Evolutionary conservation across 64 coral and sea anemone species (phyloP).

Genomic region (Platygyra sinensis): DNA sequence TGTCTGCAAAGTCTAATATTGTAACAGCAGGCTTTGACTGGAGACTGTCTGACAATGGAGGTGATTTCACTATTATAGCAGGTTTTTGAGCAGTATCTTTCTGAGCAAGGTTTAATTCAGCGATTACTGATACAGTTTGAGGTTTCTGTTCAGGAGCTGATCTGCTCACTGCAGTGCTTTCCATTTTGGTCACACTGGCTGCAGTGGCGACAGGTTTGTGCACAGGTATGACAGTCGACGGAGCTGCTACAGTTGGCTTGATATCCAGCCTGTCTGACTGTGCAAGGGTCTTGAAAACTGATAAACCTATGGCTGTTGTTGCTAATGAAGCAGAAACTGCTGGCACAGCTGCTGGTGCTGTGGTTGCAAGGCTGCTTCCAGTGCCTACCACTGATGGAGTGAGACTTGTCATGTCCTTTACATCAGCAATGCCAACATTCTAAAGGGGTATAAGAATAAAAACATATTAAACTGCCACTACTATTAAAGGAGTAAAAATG

Average conservation of each 20-base stretch:
- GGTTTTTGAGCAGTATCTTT: constrained; percentile 21
- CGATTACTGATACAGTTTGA: constrained; percentile 18
- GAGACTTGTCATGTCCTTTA: background rate
- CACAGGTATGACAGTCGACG: background rate
- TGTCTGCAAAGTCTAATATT: constrained; percentile 90
- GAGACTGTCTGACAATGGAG: constrained; percentile 18
- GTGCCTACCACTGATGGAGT: background rate
- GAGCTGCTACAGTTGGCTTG: background rate
- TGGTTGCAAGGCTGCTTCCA: background rate
- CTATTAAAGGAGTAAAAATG: too few relatives aligned
- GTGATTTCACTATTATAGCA: constrained; percentile 6
- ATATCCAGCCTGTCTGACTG: constrained; percentile 27
- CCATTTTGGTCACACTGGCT: constrained; percentile 60
- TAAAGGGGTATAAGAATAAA: background rate
- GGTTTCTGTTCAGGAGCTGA: constrained; percentile 20
- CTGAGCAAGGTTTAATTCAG: constrained; percentile 26
- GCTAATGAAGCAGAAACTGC: background rate
- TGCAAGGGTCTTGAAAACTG: constrained; percentile 17
- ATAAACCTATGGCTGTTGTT: constrained; percentile 13
- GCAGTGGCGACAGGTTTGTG: constrained; percentile 58
- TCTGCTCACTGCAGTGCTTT: constrained; percentile 51
- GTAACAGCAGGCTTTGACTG: constrained; percentile 72
- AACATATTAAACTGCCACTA: background rate
- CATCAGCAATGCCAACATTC: constrained; percentile 41
- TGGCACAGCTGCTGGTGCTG: constrained; percentile 23